Evolutionary conservation across 2,797 vertebrate species (phyloP).

Genomic region (Hippoglossus hippoglossus): DNA sequence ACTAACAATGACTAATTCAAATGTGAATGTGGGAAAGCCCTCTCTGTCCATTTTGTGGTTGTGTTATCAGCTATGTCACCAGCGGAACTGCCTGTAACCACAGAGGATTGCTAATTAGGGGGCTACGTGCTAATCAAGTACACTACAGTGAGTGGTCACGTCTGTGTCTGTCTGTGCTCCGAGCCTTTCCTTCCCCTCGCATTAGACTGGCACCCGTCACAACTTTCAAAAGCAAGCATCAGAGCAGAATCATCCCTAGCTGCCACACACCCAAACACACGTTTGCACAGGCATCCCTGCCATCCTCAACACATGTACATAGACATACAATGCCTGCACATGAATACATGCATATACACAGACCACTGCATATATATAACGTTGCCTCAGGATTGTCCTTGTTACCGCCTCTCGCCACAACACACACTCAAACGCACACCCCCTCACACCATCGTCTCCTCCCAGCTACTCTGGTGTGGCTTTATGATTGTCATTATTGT

Average conservation of each 20-base stretch:
- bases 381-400: slow-evolving; percentile 87
- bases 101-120: slow-evolving; percentile 94
- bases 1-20: slow-evolving; percentile 52
- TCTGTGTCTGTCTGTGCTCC: slow-evolving; percentile 86
- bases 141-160: slow-evolving; percentile 91
- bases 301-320: neutral
- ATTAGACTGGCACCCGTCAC: slow-evolving; percentile 98
- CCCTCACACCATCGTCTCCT: slow-evolving; percentile 24
- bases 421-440: slow-evolving; percentile 23
- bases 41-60: slow-evolving; percentile 85
- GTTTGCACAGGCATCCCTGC: slow-evolving; percentile 7
- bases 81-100: slow-evolving; percentile 93
- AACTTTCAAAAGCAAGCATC: slow-evolving; percentile 87
- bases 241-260: slow-evolving; percentile 72
- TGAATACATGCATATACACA: slow-evolving; percentile 14
- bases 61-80: slow-evolving; percentile 92
- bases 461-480: slow-evolving; percentile 23
- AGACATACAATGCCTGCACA: slow-evolving; percentile 2
- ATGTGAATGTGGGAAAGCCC: slow-evolving; percentile 77
- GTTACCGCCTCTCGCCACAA: slow-evolving; percentile 66
- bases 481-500: slow-evolving; percentile 51
- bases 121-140: slow-evolving; percentile 94
- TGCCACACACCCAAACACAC: slow-evolving; percentile 23
- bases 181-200: slow-evolving; percentile 92
- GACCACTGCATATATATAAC: slow-evolving; percentile 70